These are phyloP conservation scores for Hippolais icterina DNA, from an alignment of 2,113 vertebrate genomes.

Conservation along the genomic window DNA sequence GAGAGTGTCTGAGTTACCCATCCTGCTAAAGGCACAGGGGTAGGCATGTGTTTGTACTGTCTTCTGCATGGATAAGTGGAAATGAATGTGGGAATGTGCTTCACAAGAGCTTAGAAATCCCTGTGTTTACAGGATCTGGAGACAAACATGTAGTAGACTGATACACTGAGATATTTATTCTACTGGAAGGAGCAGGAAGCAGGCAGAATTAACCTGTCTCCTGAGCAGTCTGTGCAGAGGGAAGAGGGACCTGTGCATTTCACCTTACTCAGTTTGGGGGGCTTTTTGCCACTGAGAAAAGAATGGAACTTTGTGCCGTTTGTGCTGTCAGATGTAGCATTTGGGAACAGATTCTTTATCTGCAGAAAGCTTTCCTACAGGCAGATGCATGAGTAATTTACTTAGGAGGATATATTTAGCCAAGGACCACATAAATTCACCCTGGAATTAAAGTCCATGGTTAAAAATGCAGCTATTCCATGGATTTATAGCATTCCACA, in stretches of 20 bases:
- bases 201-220: background rate
- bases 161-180: background rate
- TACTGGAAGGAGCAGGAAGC: background rate
- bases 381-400: conserved; percentile 65
- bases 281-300: conserved; percentile 30
- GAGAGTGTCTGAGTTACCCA: conserved; percentile 49
- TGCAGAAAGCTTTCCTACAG: conserved; percentile 57
- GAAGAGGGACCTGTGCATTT: background rate
- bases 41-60: conserved; percentile 38
- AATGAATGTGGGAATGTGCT: conserved; percentile 33
- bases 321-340: conserved; percentile 47
- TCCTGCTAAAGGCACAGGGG: conserved; percentile 23
- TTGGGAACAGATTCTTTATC: conserved; percentile 48
- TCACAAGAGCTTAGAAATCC: conserved; percentile 39
- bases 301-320: conserved; percentile 57
- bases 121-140: conserved; percentile 24
- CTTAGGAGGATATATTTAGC: conserved; percentile 73
- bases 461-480: conserved; percentile 45
- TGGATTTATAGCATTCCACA: conserved; percentile 27
- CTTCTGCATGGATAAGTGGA: conserved; percentile 22
- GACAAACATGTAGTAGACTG: background rate
- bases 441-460: conserved; percentile 71
- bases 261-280: background rate
- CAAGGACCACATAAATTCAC: conserved; percentile 48
- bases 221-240: background rate